Percentiles rank a stretch among this genome's conserved stretches.
phyloP scores from a whole-genome alignment of 2,113 vertebrate genomes.

The Myotis yumanensis region DNA sequence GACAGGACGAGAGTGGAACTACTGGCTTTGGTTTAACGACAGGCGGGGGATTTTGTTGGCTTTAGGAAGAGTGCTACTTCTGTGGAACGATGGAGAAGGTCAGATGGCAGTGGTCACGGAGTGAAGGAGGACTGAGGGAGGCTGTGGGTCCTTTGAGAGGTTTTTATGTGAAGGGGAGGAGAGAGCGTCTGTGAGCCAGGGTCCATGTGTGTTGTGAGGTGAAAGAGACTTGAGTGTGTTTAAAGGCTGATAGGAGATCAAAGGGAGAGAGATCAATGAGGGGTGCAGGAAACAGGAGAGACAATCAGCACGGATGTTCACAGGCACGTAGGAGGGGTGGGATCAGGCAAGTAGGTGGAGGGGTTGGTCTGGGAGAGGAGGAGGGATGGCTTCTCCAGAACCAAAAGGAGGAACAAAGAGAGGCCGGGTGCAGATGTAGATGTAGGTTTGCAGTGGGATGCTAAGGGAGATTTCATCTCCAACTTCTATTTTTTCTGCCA shows the following conservation, averaged over 20 bases:
- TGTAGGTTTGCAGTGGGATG: constrained; percentile 74
- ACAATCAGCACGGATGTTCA: not conserved
- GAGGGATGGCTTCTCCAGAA: constrained; percentile 55
- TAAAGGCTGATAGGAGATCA: not conserved
- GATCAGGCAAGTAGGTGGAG: constrained; percentile 46
- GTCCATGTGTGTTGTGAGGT: not conserved
- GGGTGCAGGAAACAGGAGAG: not conserved
- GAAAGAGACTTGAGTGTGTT: not conserved
- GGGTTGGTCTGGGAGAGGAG: constrained; percentile 53
- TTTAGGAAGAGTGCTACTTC: not conserved
- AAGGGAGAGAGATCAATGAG: not conserved
- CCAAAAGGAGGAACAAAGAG: constrained; percentile 57
- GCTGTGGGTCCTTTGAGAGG: not conserved
- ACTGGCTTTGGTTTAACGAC: not conserved
- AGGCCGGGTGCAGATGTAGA: constrained; percentile 62
- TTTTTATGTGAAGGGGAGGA: not conserved
- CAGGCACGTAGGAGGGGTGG: not conserved
- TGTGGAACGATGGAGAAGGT: not conserved
- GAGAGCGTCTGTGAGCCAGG: not conserved
- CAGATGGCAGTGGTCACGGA: not conserved
- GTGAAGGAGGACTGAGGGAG: not conserved
- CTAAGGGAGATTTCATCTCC: constrained; percentile 70
- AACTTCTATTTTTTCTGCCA: constrained; percentile 73
- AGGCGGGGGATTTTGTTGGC: not conserved
- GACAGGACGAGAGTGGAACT: not conserved